phyloP scores from a whole-genome alignment of 1,140 invertebrate genomes.

The Pseudomyrmex sp. region DNA sequence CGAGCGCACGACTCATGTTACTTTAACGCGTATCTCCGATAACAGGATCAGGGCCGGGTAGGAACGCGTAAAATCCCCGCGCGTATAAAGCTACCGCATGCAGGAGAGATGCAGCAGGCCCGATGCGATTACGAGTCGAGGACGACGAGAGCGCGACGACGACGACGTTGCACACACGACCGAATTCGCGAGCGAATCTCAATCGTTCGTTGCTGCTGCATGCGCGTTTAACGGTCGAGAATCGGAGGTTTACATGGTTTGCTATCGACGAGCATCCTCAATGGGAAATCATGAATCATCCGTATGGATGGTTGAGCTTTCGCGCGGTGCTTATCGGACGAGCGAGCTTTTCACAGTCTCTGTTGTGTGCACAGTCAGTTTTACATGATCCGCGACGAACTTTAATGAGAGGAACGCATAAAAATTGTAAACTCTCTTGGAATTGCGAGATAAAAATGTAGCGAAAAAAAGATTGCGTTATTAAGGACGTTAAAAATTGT shows the following conservation, averaged over 20 bases:
- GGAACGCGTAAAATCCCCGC: constrained; percentile 23
- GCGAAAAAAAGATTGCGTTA: no score
- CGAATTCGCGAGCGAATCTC: constrained; percentile 10
- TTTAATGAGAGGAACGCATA: no score
- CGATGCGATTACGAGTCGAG: constrained; percentile 27
- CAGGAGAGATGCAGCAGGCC: neutral
- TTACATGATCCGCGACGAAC: neutral
- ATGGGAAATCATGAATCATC: constrained; percentile 4
- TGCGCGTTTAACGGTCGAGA: neutral
- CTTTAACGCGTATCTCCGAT: constrained; percentile 4
- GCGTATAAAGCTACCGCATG: constrained; percentile 14
- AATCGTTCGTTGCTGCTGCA: neutral
- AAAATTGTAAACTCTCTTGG: no score
- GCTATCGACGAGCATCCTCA: constrained; percentile 20
- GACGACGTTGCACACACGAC: constrained; percentile 11
- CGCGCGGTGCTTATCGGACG: no score
- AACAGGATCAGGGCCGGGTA: constrained; percentile 5
- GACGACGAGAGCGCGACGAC: neutral
- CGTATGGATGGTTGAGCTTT: neutral
- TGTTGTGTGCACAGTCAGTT: neutral
- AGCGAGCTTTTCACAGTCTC: neutral
- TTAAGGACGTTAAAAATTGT: no score
- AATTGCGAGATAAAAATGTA: no score
- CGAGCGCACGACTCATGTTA: constrained; percentile 26
- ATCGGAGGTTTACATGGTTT: constrained; percentile 16